phyloP scores from a whole-genome alignment of 92 coral and sea anemone species.

The Zoanthus sansibaricus region DNA sequence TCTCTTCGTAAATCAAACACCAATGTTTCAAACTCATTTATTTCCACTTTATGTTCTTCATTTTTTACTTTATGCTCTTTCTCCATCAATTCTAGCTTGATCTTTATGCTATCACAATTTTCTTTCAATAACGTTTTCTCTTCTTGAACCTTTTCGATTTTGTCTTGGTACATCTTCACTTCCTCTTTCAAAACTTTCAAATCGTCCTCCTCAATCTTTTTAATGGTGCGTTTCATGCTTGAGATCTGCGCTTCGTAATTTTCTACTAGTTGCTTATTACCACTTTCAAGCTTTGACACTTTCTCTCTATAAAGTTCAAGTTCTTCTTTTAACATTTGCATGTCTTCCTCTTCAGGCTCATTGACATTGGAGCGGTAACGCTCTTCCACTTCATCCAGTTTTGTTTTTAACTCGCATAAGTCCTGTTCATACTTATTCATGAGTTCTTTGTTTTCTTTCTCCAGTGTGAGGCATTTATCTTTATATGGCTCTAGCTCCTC shows the following conservation, averaged over 20 bases:
- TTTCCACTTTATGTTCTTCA: constrained; percentile 48
- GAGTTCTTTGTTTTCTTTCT: constrained; percentile 79
- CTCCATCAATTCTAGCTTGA: constrained; percentile 39
- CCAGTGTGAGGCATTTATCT: constrained; percentile 74
- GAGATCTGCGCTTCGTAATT: constrained; percentile 88
- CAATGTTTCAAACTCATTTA: constrained; percentile 37
- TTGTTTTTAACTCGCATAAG: constrained; percentile 69
- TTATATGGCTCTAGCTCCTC: constrained; percentile 85
- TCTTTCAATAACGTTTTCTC: constrained; percentile 68
- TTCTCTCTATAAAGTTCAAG: constrained; percentile 78
- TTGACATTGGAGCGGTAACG: constrained; percentile 75
- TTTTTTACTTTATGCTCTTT: constrained; percentile 50
- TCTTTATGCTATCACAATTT: constrained; percentile 57
- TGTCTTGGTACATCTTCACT: constrained; percentile 78
- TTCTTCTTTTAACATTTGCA: constrained; percentile 74
- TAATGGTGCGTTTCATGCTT: constrained; percentile 72
- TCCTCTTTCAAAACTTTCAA: constrained; percentile 83
- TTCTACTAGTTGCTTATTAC: constrained; percentile 74
- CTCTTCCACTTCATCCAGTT: constrained; percentile 81
- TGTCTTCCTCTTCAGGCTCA: constrained; percentile 74
- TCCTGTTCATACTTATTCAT: constrained; percentile 78
- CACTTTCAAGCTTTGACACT: constrained; percentile 78
- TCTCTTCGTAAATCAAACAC: constrained; percentile 60
- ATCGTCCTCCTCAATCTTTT: constrained; percentile 82
- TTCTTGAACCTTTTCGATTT: constrained; percentile 70